A percentile compares a stretch with the other conserved stretches of the same genome.
These are phyloP conservation scores for Rhagologus leucostigma DNA, from an alignment of 2,113 vertebrate species.

Conservation along the genomic window DNA sequence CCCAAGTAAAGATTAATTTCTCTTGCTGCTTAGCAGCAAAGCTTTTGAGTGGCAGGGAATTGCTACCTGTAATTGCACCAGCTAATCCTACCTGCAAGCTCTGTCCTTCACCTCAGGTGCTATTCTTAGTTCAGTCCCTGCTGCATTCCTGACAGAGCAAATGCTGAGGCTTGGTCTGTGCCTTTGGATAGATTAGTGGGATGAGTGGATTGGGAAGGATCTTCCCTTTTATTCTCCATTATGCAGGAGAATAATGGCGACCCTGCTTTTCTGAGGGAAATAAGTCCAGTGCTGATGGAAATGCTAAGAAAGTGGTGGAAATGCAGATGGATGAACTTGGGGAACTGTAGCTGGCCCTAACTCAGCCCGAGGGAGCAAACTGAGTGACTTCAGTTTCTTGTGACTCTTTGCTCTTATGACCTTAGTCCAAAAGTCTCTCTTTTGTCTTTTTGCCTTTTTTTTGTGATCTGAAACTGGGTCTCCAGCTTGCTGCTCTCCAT, in stretches of 20 bases:
- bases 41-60: not conserved
- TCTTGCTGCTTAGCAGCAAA: not conserved
- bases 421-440: not conserved
- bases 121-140: not conserved
- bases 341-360: not conserved
- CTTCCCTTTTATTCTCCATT: not conserved
- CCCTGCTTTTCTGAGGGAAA: not conserved
- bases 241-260: not conserved
- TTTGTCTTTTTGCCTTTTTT: not conserved
- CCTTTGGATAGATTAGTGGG: not conserved
- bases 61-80: conserved; percentile 9
- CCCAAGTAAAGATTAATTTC: not conserved
- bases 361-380: not conserved
- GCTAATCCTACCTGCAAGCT: not conserved
- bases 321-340: not conserved
- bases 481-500: not conserved
- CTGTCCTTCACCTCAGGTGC: not conserved
- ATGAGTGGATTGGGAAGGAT: not conserved
- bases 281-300: not conserved
- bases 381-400: not conserved
- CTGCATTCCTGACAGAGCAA: not conserved
- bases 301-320: not conserved
- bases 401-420: not conserved
- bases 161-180: not conserved
- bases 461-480: not conserved